These are phyloP conservation scores for Cydia splendana DNA, from an alignment of 1,140 invertebrate genomes.

Conservation along the genomic window DNA sequence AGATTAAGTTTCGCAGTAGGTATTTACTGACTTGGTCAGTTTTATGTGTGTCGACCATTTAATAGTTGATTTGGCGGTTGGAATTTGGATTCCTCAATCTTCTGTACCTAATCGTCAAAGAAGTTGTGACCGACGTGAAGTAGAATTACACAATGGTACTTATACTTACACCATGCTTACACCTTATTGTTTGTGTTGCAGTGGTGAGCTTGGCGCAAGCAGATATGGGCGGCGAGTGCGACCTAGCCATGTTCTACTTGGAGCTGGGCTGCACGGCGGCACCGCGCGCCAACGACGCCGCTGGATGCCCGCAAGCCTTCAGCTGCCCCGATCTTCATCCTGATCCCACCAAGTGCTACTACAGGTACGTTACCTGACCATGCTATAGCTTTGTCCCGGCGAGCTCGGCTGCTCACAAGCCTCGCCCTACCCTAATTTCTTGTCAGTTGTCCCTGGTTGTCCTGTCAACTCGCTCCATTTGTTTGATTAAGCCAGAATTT, in stretches of 20 bases:
- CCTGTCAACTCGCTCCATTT: too few species aligned
- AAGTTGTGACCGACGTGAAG: background rate
- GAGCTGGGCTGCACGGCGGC: constrained; percentile 64
- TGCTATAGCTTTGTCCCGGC: too few species aligned
- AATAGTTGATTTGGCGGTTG: background rate
- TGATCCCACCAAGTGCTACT: constrained; percentile 61
- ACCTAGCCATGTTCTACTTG: constrained; percentile 63
- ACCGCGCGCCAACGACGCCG: constrained; percentile 44
- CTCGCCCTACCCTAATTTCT: too few species aligned
- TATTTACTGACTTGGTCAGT: background rate
- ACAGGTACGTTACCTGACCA: constrained; percentile 50
- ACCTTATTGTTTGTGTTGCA: constrained; percentile 35
- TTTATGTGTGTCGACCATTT: background rate
- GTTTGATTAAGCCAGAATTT: too few species aligned
- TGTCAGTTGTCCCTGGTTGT: too few species aligned
- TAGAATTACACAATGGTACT: background rate
- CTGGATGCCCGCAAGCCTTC: constrained; percentile 59
- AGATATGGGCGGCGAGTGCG: constrained; percentile 62
- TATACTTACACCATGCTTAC: background rate
- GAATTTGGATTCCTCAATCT: background rate
- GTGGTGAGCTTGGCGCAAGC: constrained; percentile 41
- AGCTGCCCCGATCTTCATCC: constrained; percentile 65
- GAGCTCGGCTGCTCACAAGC: too few species aligned
- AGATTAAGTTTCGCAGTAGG: too few species aligned
- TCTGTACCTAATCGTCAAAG: too few species aligned